A percentile compares a stretch with the other conserved stretches of the same genome.
These are phyloP conservation scores for Anabas testudineus DNA, from an alignment of 2,797 vertebrate species.

Conservation along the genomic window DNA sequence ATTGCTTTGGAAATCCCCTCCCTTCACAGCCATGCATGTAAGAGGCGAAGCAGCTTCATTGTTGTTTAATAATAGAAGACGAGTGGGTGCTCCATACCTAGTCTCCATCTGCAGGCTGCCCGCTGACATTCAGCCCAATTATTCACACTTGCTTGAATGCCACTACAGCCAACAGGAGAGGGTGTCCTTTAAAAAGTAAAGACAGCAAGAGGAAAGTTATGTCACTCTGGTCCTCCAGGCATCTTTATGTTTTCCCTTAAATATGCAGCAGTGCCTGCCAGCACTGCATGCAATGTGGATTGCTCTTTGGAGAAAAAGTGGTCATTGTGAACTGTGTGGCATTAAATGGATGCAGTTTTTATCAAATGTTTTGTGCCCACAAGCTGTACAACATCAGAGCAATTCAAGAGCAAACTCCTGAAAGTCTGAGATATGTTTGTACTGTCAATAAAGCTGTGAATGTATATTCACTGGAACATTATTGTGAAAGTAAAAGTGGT, in stretches of 20 bases:
- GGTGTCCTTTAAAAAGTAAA: slow-evolving; percentile 79
- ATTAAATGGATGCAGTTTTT: slow-evolving; percentile 42
- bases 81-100: slow-evolving; percentile 67
- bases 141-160: slow-evolving; percentile 76
- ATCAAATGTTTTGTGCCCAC: slow-evolving; percentile 23
- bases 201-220: slow-evolving; percentile 62
- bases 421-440: background rate
- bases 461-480: background rate
- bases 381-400: slow-evolving; percentile 22
- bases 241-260: slow-evolving; percentile 53
- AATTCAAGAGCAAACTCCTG: background rate
- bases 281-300: slow-evolving; percentile 18
- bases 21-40: slow-evolving; percentile 17
- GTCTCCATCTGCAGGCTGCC: slow-evolving; percentile 72
- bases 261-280: slow-evolving; percentile 39
- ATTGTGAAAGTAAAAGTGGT: background rate
- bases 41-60: slow-evolving; percentile 48
- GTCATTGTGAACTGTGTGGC: slow-evolving; percentile 30
- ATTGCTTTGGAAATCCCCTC: slow-evolving; percentile 13
- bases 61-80: slow-evolving; percentile 68
- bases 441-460: background rate
- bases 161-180: slow-evolving; percentile 73
- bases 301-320: slow-evolving; percentile 43
- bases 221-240: slow-evolving; percentile 61
- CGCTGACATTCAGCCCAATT: slow-evolving; percentile 83